Evolutionary conservation across 2,113 vertebrate species (phyloP), one percentile per base, ranked within the genome.

Genomic region (Cyprinodon tularosa): DNA sequence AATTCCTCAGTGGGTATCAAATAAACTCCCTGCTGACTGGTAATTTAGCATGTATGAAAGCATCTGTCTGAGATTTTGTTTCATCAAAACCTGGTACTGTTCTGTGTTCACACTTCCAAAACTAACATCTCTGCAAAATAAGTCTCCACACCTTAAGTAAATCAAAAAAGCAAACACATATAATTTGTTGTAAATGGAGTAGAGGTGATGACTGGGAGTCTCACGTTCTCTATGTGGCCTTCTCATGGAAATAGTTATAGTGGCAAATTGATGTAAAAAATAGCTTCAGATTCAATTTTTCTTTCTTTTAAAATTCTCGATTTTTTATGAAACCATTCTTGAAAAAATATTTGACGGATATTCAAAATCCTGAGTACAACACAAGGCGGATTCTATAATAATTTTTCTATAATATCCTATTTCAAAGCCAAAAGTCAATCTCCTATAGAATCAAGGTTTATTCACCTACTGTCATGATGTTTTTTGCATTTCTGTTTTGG

Each of bases 1-100:
- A 89, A 90, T 88, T 86, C 88, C 92, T 93, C 79, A 72, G 68
- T 85, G 90, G 86, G 89, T 92, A 90, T 88, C 91, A 84, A 80
- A 84, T 66, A 59, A 65, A 63, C 71, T 89, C 79, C 59, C 69
- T 71, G 74, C 83, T 80, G 69, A 70, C 75, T 74, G 64, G 67
- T 44, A 84, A 74, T 67, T 83, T 48, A 72, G 67, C 64, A 77
- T 66, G 38, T 78, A 59, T 38, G 3, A 62, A 75, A 84, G 62
- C 15, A 64, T 83, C 63, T 69, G 39, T 76, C 65, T 72, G 57
- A 42, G 17, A 63, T 36, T 37, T 29, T 63, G 53, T 57, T 73
- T 79, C 66, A 79, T 22, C 40, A 70, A 63, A 79, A 37, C 71
- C 37, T 62, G 5, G 48, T 47, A 68, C 69, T 82, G 76, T 88